Conservation (phyloP, 2,888 invertebrate genomes). For the Mycalesis mineus region DNA sequence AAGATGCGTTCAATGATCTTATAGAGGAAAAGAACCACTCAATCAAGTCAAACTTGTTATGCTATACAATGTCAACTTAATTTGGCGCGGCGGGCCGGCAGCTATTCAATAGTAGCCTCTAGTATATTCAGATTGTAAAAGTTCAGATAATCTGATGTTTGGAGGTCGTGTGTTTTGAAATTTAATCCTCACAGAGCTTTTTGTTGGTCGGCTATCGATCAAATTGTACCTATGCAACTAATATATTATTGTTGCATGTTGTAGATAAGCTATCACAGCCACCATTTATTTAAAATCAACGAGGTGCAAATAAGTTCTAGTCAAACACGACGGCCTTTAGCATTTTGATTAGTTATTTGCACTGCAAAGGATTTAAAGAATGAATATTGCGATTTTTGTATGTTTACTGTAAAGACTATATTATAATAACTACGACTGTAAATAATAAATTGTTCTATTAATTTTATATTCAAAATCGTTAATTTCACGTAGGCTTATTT, state of each 20-base stretch:
- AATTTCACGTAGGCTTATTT: too few species aligned
- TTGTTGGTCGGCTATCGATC: slow-evolving; percentile 31
- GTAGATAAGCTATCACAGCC: slow-evolving; percentile 8
- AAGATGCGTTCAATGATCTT: slow-evolving; percentile 19
- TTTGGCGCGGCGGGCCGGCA: slow-evolving; percentile 45
- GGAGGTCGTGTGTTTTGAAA: slow-evolving; percentile 64
- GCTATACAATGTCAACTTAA: slow-evolving; percentile 38
- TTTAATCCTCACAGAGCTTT: slow-evolving; percentile 56
- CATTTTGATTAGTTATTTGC: neutral
- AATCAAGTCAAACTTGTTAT: slow-evolving; percentile 44
- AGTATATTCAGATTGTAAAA: slow-evolving; percentile 53
- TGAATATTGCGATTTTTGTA: too few species aligned
- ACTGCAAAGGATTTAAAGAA: neutral
- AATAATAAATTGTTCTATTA: too few species aligned
- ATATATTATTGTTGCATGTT: slow-evolving; percentile 20
- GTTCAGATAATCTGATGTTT: slow-evolving; percentile 62
- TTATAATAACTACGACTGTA: too few species aligned
- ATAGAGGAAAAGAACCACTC: slow-evolving; percentile 8
- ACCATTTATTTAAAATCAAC: slow-evolving; percentile 10
- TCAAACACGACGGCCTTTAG: neutral
- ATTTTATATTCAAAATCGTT: too few species aligned
- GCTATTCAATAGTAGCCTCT: slow-evolving; percentile 44
- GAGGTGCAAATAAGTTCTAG: slow-evolving; percentile 3
- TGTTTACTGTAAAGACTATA: too few species aligned
- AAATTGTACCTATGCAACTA: slow-evolving; percentile 20